Conservation (phyloP, 2,113 vertebrate species). For the Pelecanoides urinatrix region DNA sequence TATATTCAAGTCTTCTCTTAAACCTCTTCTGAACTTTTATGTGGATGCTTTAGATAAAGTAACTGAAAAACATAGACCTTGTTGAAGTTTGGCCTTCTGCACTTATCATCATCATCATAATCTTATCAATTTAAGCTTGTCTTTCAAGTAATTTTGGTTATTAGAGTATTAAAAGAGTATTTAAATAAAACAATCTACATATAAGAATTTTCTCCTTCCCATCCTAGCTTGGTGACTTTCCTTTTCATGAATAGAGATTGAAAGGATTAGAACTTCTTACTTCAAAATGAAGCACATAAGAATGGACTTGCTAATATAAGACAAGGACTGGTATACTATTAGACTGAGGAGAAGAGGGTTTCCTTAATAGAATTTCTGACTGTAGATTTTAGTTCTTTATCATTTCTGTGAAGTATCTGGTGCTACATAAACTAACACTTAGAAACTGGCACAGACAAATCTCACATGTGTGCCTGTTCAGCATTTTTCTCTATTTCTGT, state of each 20-base stretch:
- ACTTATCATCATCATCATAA: background rate
- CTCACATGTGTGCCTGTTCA: background rate
- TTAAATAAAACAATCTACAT: background rate
- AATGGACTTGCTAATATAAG: background rate
- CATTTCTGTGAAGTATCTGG: background rate
- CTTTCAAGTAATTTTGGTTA: background rate
- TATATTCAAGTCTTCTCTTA: constrained; percentile 10
- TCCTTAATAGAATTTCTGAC: background rate
- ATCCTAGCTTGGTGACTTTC: background rate
- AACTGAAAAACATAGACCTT: background rate
- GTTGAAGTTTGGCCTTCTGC: background rate
- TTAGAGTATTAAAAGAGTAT: background rate
- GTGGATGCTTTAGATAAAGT: background rate
- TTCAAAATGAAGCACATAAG: background rate
- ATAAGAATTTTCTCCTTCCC: background rate
- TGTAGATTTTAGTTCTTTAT: background rate
- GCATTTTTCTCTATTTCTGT: background rate
- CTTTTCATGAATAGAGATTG: background rate
- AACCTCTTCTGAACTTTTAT: background rate
- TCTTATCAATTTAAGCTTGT: background rate
- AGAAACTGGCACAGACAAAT: background rate
- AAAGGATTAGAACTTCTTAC: background rate
- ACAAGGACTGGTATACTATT: background rate
- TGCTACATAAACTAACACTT: background rate
- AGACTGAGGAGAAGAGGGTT: background rate